Conservation (phyloP, 2,888 invertebrate species). For the Lordiphosa fenestrarum region DNA sequence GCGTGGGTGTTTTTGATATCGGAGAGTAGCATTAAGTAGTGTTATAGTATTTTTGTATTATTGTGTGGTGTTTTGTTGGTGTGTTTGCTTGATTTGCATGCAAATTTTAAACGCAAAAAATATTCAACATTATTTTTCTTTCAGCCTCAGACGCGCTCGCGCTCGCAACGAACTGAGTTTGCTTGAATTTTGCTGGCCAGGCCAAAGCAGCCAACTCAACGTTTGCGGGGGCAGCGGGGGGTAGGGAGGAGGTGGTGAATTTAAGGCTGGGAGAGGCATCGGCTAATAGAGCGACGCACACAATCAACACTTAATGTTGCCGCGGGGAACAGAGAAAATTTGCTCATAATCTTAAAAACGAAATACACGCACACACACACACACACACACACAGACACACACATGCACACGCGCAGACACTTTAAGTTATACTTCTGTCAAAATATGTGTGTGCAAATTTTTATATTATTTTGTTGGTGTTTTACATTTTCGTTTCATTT, state of each 20-base stretch:
- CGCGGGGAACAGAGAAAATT: slow-evolving; percentile 65
- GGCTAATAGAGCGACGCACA: slow-evolving; percentile 73
- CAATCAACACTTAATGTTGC: slow-evolving; percentile 73
- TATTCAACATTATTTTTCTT: slow-evolving; percentile 22
- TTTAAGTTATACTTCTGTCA: slow-evolving; percentile 45
- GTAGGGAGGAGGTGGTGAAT: background rate
- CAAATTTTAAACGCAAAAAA: slow-evolving; percentile 60
- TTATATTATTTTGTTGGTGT: slow-evolving; percentile 27
- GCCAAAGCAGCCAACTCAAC: slow-evolving; percentile 43
- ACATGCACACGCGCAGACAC: slow-evolving; percentile 18
- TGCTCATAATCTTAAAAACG: slow-evolving; percentile 69
- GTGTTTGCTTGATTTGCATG: slow-evolving; percentile 51
- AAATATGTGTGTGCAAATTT: slow-evolving; percentile 50
- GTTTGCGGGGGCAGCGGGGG: slow-evolving; percentile 6
- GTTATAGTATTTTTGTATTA: slow-evolving; percentile 9
- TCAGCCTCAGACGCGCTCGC: slow-evolving; percentile 69
- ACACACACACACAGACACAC: slow-evolving; percentile 13
- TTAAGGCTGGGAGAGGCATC: slow-evolving; percentile 39
- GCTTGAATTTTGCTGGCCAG: slow-evolving; percentile 49
- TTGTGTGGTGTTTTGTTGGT: slow-evolving; percentile 14
- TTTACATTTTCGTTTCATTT: slow-evolving; percentile 52
- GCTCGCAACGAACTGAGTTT: slow-evolving; percentile 73
- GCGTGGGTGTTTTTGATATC: slow-evolving; percentile 29
- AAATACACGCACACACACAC: slow-evolving; percentile 43
- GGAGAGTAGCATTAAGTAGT: slow-evolving; percentile 46